These are phyloP conservation scores for Idaea dimidiata DNA, from an alignment of 2,888 invertebrate species.

Conservation along the genomic window DNA sequence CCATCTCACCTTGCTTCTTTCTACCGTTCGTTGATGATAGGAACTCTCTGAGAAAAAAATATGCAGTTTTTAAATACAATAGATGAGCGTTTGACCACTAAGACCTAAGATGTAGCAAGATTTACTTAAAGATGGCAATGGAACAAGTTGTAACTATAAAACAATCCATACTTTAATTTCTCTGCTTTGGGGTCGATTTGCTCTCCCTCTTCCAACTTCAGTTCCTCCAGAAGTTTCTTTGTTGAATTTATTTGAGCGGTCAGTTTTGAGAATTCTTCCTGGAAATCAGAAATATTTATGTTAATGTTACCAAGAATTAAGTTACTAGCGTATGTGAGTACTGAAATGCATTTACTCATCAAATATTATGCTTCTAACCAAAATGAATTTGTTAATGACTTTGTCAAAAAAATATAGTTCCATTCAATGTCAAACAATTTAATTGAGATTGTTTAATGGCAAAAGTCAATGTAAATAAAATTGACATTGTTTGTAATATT, in stretches of 20 bases:
- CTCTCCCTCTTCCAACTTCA: slow-evolving; percentile 73
- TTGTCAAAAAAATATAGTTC: no score
- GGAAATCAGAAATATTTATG: slow-evolving; percentile 28
- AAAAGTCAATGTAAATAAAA: no score
- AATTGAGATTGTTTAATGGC: no score
- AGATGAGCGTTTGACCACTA: no score
- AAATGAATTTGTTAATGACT: no score
- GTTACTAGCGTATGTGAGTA: no score
- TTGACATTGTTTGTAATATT: no score
- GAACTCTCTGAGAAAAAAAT: slow-evolving; percentile 52
- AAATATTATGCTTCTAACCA: no score
- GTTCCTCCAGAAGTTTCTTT: slow-evolving; percentile 71
- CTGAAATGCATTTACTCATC: no score
- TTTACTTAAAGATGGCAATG: neutral
- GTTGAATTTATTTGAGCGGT: slow-evolving; percentile 72
- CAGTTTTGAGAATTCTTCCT: slow-evolving; percentile 71
- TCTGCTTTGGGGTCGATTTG: slow-evolving; percentile 74
- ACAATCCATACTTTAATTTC: slow-evolving; percentile 61
- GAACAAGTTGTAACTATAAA: neutral
- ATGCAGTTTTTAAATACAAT: neutral
- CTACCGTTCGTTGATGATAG: slow-evolving; percentile 44
- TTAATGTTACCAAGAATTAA: neutral
- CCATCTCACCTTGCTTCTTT: slow-evolving; percentile 64
- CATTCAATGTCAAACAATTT: no score
- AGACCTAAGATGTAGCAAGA: no score